These are phyloP conservation scores for Plectrocnemia conspersa DNA, from an alignment of 1,140 invertebrate genomes.

Conservation along the genomic window DNA sequence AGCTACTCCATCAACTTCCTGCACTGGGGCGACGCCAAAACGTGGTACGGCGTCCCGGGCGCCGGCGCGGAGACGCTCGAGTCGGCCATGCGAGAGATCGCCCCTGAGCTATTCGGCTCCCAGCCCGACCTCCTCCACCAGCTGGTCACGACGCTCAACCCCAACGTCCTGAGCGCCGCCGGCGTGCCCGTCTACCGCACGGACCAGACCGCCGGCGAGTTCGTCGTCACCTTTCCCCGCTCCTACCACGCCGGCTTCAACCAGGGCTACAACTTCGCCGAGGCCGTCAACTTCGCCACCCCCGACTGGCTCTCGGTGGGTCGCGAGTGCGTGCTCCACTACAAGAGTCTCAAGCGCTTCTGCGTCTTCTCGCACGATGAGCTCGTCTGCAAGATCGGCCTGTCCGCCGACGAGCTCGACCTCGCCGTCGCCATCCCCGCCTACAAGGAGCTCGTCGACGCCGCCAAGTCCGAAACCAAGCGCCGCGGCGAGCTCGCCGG, in stretches of 20 bases:
- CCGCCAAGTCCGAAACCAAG: constrained; percentile 77
- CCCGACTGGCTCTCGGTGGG: constrained; percentile 97
- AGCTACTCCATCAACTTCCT: constrained; percentile 99
- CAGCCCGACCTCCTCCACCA: constrained; percentile 97
- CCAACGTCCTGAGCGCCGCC: constrained; percentile 86
- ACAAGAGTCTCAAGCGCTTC: constrained; percentile 86
- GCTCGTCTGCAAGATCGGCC: constrained; percentile 96
- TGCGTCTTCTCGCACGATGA: constrained; percentile 99
- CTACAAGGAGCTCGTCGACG: constrained; percentile 79
- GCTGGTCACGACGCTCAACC: constrained; percentile 97
- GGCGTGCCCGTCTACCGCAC: constrained; percentile 72
- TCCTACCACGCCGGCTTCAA: constrained; percentile 99
- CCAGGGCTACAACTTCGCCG: constrained; percentile 99
- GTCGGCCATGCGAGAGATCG: constrained; percentile 87
- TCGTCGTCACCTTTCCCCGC: constrained; percentile 97
- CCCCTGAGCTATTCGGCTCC: constrained; percentile 94
- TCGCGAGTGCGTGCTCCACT: constrained; percentile 89
- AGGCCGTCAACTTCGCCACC: constrained; percentile 99
- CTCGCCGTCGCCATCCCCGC: constrained; percentile 79
- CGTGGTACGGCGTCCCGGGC: constrained; percentile 95
- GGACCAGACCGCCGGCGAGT: constrained; percentile 98
- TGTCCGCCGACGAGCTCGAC: constrained; percentile 83
- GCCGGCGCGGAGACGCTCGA: constrained; percentile 89
- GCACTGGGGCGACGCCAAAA: constrained; percentile 92
- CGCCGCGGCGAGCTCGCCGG: constrained; percentile 68